Evolutionary conservation across 2,797 vertebrate species (phyloP), one percentile per base, ranked within the genome.

Genomic region (Gambusia yucatana): DNA sequence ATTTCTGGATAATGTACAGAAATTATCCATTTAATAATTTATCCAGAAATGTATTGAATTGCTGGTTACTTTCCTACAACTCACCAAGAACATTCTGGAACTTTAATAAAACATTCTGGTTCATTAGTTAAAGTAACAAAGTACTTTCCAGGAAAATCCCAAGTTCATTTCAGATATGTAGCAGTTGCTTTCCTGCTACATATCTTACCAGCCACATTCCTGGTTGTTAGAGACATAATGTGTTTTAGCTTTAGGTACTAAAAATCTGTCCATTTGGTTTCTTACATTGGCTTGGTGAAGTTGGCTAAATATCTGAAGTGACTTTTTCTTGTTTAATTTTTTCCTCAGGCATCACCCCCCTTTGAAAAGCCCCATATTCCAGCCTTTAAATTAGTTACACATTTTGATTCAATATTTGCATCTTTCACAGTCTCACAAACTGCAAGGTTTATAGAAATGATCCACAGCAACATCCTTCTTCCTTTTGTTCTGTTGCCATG

Each of bases 401-500:
- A 8, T 43, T 57, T 41, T 57, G 4, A 75, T 16, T 46, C 61
- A 67, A 46, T 22, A 11, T 25, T 46, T 59, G 2, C 39, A 36
- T 52, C 17, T 44, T 71, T 55, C 11, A 72, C 10, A 11, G 7
- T 71, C 16, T 57, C 48, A 67, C 65, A 0, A 59, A 41, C 46
- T 52, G 65, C 52, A 72, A 55, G 46, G 67, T 52, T 63, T 36
- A 39, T 80, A 71, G 78, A 82, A 86, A 88, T 78, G 72, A 73
- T 82, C 43, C 69, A 70, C 73, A 77, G 76, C 79, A 81, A 75
- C 71, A 72, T 61, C 48, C 76, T 86, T 79, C 48, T 36, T 83
- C 78, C 79, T 72, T 83, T 78, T 55, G 48, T 41, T 71, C 57
- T 59, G 77, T 80, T 88, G 78, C 76, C 81, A 79, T 48, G 67